Base-by-base conservation (phyloP, 2,888 invertebrate species). In the Cephus spinipes region DNA sequence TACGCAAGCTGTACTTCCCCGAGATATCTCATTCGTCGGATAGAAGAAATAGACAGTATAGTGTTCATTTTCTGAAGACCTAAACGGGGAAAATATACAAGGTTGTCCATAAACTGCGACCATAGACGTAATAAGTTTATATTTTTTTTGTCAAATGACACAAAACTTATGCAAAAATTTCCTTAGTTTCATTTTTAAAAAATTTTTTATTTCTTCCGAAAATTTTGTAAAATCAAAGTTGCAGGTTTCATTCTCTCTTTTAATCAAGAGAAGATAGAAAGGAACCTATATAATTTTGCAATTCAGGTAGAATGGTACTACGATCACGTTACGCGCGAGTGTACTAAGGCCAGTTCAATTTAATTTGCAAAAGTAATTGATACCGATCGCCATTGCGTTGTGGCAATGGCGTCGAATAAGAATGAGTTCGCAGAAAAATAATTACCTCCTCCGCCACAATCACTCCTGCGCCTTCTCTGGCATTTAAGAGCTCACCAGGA, bases 331-430 rank as follows among this genome's bases (percentile, higher is more conserved):
- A 71, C 31, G 15, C 11, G 30, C 31, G 71, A 12, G 71, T 71
- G 33, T 30, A 15, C 30, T 71, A 32, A 32, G 11, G 30, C 71
- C 71, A 32, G 55, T 55, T 23, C 55, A 55, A 15, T 55, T 23
- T 55, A 55, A 55, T 55, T 55, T 55, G 55, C 55, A 55, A 55
- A 55, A 55, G 55, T 55, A 55, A 55, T 55, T 55, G 55, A 23
- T 23, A 55, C 55, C 55, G 55, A 55, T 55, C 55, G 55, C 55
- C 55, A 23, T 23, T 55, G 9, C 55, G 1, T 23, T 15, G 55
- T 55, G n/a, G 71, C 71, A 71, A 33, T 71, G 71, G 71, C 71
- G 71, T 71, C 32, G 71, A 71, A 33, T 71, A 31, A 33, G 71
- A 33, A 71, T 71, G 71, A 71, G 71, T 71, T 71, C 11, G 71